Conservation (phyloP, 2,888 invertebrate species). For the Luperina nickerlii region DNA sequence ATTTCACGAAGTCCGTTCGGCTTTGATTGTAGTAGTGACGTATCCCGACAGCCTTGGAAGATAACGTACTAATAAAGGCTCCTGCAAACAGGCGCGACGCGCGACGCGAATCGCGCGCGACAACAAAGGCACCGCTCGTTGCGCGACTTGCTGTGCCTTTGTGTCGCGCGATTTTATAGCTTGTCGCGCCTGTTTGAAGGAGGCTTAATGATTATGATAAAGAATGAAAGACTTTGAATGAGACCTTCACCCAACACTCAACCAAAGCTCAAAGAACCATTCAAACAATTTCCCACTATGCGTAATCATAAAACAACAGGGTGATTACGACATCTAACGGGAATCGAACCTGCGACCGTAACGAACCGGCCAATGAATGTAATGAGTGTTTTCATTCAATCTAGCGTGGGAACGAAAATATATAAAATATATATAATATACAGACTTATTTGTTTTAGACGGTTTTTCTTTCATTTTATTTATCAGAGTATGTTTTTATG, state of each 20-base stretch:
- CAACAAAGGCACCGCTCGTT: too few relatives aligned
- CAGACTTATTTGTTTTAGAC: conserved; percentile 12
- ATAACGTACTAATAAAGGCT: too few relatives aligned
- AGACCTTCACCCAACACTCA: neutral
- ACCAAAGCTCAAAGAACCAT: conserved; percentile 1
- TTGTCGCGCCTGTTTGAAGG: too few relatives aligned
- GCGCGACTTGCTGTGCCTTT: too few relatives aligned
- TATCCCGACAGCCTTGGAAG: too few relatives aligned
- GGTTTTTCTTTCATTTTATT: conserved; percentile 20
- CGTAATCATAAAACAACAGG: conserved; percentile 56
- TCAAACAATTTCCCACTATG: conserved; percentile 26
- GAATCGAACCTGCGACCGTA: conserved; percentile 55
- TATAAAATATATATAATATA: too few relatives aligned
- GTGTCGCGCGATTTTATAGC: too few relatives aligned
- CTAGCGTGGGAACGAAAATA: conserved; percentile 50
- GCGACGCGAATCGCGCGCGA: too few relatives aligned
- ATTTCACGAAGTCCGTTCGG: too few relatives aligned
- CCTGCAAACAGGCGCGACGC: too few relatives aligned
- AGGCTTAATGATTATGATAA: too few relatives aligned
- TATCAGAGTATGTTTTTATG: neutral
- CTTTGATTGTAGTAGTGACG: too few relatives aligned
- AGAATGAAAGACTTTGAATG: neutral
- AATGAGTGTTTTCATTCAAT: conserved; percentile 58
- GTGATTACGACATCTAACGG: conserved; percentile 51
- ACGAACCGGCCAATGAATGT: conserved; percentile 47